A percentile compares a stretch with the other conserved stretches of the same genome.
Evolutionary conservation across 1,140 invertebrate species (phyloP).

Genomic region (Catajapyx aquilonaris): DNA sequence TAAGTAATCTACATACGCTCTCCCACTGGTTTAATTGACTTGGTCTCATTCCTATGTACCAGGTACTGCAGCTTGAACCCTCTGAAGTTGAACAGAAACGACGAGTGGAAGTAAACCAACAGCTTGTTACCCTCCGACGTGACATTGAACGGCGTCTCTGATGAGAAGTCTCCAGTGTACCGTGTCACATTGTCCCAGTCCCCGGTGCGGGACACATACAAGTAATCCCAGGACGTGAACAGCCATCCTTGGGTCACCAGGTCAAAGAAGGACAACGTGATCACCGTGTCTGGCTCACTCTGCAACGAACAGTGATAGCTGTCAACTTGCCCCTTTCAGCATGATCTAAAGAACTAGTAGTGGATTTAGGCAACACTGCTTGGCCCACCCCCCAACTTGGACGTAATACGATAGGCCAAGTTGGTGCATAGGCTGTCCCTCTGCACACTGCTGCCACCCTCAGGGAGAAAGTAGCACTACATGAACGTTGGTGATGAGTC

Average conservation of each 20-base stretch:
- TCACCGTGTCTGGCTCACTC: constrained; percentile 9
- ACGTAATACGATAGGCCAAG: constrained; percentile 1
- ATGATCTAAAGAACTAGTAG: not conserved
- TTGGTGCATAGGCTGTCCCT: not conserved
- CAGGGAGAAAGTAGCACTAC: too few species aligned
- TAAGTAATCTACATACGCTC: too few species aligned
- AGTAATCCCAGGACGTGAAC: constrained; percentile 13
- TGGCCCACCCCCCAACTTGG: too few species aligned
- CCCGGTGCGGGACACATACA: constrained; percentile 12
- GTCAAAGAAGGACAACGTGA: constrained; percentile 11
- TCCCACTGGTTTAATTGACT: too few species aligned
- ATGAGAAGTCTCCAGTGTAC: constrained; percentile 11
- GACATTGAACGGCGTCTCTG: constrained; percentile 11
- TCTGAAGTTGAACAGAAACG: constrained; percentile 12
- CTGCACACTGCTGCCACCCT: too few species aligned
- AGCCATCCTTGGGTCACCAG: constrained; percentile 13
- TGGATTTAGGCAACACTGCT: too few species aligned
- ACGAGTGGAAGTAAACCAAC: constrained; percentile 12
- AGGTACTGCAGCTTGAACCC: constrained; percentile 13
- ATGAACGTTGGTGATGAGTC: too few species aligned
- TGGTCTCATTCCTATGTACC: too few species aligned
- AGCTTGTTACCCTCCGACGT: constrained; percentile 10
- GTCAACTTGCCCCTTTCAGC: not conserved
- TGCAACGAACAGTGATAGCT: constrained; percentile 3
- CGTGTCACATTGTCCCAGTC: constrained; percentile 8